Conservation (phyloP, 2,113 vertebrate genomes). For the Ovibos moschatus region DNA sequence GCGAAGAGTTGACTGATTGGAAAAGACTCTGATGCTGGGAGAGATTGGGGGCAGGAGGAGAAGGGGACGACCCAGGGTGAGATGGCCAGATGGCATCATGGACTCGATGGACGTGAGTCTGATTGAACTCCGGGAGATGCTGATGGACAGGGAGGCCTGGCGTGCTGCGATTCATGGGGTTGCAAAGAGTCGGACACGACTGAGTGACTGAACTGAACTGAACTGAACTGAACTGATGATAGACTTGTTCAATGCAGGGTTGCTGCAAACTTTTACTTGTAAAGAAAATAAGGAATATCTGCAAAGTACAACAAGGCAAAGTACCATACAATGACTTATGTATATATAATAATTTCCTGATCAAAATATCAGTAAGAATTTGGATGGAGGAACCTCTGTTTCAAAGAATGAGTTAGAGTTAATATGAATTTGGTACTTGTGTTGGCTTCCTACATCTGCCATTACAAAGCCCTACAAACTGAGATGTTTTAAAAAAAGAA, state of each 20-base stretch:
- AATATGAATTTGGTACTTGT: background rate
- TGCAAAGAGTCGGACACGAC: rapidly evolving
- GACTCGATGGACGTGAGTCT: background rate
- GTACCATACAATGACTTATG: background rate
- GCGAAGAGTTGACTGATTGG: rapidly evolving
- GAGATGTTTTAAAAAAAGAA: background rate
- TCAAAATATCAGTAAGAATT: background rate
- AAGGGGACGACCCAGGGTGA: background rate
- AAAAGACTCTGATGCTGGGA: background rate
- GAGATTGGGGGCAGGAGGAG: background rate
- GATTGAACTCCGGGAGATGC: background rate
- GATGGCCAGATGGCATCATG: background rate
- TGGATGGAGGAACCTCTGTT: background rate
- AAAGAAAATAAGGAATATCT: background rate
- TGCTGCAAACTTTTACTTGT: background rate
- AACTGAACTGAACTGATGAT: background rate
- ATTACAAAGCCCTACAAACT: background rate
- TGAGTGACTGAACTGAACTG: background rate
- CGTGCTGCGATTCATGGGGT: rapidly evolving
- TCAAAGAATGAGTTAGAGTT: background rate
- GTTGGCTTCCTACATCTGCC: background rate
- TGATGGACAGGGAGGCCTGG: background rate
- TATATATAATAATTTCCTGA: background rate
- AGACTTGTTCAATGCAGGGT: background rate
- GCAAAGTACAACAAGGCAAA: background rate